Evolutionary conservation across 2,888 invertebrate species (phyloP).

Genomic region (Helobdella robusta): DNA sequence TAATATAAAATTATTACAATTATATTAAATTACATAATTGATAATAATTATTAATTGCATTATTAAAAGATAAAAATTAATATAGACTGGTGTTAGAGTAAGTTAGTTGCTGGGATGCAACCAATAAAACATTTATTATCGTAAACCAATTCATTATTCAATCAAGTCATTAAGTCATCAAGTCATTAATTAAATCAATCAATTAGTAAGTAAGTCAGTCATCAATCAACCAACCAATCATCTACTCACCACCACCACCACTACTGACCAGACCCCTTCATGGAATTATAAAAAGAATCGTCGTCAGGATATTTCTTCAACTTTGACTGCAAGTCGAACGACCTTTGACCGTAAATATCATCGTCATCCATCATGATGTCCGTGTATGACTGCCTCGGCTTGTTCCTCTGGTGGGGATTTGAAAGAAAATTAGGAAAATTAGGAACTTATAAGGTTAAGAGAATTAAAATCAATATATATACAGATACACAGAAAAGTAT

Average conservation of each 20-base stretch:
- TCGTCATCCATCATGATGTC: constrained; percentile 89
- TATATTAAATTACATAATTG: not conserved
- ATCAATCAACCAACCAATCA: not conserved
- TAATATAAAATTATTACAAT: not conserved
- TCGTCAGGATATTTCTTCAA: constrained; percentile 67
- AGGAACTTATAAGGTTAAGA: too few relatives aligned
- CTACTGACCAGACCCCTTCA: constrained; percentile 63
- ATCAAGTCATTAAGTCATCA: too few relatives aligned
- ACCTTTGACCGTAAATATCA: constrained; percentile 71
- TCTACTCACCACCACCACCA: not conserved
- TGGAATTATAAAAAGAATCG: constrained; percentile 59
- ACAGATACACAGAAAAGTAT: too few relatives aligned
- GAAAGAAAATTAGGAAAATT: too few relatives aligned
- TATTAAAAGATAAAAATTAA: too few relatives aligned
- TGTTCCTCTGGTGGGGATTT: constrained; percentile 63
- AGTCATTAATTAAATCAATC: not conserved
- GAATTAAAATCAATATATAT: too few relatives aligned
- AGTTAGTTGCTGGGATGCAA: too few relatives aligned
- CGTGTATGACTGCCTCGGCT: constrained; percentile 81
- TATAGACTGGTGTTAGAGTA: too few relatives aligned
- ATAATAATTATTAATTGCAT: too few relatives aligned
- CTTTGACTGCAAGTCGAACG: constrained; percentile 84
- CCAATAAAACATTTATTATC: too few relatives aligned
- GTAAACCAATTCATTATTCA: too few relatives aligned
- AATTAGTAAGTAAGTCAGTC: not conserved